Evolutionary conservation across 2,113 vertebrate genomes (phyloP).

Genomic region (Barbus barbus): DNA sequence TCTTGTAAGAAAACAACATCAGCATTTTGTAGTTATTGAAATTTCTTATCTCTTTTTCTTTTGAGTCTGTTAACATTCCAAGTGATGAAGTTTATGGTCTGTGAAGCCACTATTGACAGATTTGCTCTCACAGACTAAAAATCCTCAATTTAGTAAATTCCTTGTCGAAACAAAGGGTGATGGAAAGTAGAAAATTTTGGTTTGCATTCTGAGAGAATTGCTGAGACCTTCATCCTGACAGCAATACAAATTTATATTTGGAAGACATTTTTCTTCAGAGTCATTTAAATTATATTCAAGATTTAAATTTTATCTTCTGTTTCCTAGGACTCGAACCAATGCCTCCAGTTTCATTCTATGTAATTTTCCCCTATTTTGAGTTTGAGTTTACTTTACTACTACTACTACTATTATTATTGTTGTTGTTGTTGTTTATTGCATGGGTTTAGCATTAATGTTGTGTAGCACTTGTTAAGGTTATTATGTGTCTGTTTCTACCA

Average conservation of each 20-base stretch:
- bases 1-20: slow-evolving; percentile 40
- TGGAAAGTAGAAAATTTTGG: neutral
- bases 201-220: neutral
- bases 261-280: too few species aligned
- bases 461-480: neutral
- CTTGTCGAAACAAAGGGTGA: slow-evolving; percentile 14
- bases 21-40: neutral
- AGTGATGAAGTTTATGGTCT: neutral
- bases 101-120: neutral
- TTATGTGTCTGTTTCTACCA: neutral
- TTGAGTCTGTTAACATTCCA: slow-evolving; percentile 27
- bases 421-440: neutral
- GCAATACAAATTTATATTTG: too few species aligned
- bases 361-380: neutral
- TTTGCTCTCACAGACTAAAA: neutral
- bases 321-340: too few species aligned
- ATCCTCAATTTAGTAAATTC: neutral
- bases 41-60: neutral
- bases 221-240: neutral
- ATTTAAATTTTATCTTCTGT: too few species aligned
- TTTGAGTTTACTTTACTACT: neutral
- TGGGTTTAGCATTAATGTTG: neutral
- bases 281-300: too few species aligned
- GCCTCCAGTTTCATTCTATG: too few species aligned
- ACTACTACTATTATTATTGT: too few species aligned